Evolutionary conservation across 1,140 invertebrate species (phyloP).

Genomic region (Aphaenogaster ashmeadi): DNA sequence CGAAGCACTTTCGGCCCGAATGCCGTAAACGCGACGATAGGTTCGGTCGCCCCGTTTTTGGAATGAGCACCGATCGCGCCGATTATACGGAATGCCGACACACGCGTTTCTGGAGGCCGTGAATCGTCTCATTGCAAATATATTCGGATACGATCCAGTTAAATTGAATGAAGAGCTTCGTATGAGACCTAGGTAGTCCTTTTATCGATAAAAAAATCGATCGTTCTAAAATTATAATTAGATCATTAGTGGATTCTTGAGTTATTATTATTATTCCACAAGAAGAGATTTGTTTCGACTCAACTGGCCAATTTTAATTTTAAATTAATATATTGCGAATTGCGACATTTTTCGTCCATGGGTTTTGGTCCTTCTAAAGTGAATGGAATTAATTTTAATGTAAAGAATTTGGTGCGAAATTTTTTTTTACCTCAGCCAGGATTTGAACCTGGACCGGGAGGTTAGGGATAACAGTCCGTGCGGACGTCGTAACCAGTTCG

Average conservation of each 20-base stretch:
- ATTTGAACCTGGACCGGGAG: no score
- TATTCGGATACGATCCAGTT: not conserved
- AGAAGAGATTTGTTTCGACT: no score
- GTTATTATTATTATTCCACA: not conserved
- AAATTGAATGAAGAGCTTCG: slow-evolving; percentile 5
- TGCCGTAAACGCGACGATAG: not conserved
- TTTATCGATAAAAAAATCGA: not conserved
- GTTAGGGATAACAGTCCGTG: no score
- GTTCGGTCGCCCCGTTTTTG: slow-evolving; percentile 58
- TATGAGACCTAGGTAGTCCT: not conserved
- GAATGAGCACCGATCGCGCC: slow-evolving; percentile 30
- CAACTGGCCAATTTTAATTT: no score
- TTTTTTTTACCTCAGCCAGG: no score
- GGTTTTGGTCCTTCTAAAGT: no score
- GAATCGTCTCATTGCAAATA: not conserved
- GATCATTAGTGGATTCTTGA: not conserved
- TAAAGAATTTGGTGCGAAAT: no score
- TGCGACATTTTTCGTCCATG: no score
- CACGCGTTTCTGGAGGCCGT: slow-evolving; percentile 43
- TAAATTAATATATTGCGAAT: no score
- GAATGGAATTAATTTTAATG: no score
- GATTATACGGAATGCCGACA: slow-evolving; percentile 12
- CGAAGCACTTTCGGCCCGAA: slow-evolving; percentile 63
- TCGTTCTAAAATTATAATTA: not conserved
- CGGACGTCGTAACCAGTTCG: no score